Base-by-base conservation (phyloP, 1,140 invertebrate genomes). In the Eciton burchellii region DNA sequence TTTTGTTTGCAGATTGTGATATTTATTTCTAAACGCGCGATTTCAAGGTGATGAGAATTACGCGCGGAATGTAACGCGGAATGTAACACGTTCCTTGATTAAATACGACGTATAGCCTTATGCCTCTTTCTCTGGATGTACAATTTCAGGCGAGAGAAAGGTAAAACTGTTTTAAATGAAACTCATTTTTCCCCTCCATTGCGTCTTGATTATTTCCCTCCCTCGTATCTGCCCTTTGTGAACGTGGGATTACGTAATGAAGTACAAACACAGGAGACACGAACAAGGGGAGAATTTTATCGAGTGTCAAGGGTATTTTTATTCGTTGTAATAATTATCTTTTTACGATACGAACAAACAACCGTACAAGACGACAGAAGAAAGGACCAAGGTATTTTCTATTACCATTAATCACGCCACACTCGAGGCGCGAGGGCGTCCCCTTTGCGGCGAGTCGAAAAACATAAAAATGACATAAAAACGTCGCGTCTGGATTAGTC, bases 381-480 rank as follows among this genome's bases (percentile, higher is more conserved):
- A 63, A 63, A 35, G 26, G 19, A 26, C 21, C 11, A 4, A 21
- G 8, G 1, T 29, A 26, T 52, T 14, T 52, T 6, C 21, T 11
- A 0, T 66, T 54, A 57, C 63, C 29, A 65, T 66, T 68, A 56
- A 68, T 54, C 11, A 54, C 29, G 19, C 3, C 26, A 54, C 11
- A 11, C 52, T 77, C 19, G 45, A 43, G 24, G 24, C 43, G 19
- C 0, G 24, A 24, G n/a, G n/a, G 49, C 41, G 45, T 49, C 1
- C 11, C 11, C 16, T n/a, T 16, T 63, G 43, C 26, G 9, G 5
- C 12, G 56, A 56, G 6, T 9, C 0, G 1, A 21, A 8, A 3
- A 35, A 59, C 43, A 6, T 68, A 43, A 49, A 29, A 79, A 68
- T 56, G 41, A 79, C 12, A 45, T 68, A 21, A 35, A 43, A 45